phyloP scores from a whole-genome alignment of 2,797 vertebrate genomes.

The Pseudochromis fuscus region DNA sequence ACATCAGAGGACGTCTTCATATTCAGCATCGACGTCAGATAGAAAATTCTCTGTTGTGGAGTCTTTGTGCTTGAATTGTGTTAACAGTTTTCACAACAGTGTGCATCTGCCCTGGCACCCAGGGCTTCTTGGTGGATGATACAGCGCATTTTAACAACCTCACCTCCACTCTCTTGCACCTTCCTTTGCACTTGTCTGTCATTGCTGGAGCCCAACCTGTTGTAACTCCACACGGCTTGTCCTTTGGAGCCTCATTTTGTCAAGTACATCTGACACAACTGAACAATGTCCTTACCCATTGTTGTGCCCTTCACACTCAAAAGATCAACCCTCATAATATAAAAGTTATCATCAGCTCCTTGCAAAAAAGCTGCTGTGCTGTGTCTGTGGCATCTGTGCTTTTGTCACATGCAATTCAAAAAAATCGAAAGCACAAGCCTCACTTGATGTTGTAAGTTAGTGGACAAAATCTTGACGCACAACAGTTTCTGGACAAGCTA shows the following conservation, averaged over 20 bases:
- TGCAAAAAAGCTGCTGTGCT: slow-evolving; percentile 18
- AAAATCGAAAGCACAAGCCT: slow-evolving; percentile 40
- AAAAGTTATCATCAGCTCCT: slow-evolving; percentile 2
- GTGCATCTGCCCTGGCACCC: no score
- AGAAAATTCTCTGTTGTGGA: no score
- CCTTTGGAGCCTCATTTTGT: no score
- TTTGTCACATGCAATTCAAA: slow-evolving; percentile 27
- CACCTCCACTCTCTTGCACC: slow-evolving; percentile 1
- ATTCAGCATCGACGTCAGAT: no score
- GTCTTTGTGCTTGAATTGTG: no score
- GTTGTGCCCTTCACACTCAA: background rate
- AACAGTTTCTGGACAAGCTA: slow-evolving; percentile 20
- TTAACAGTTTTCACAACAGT: no score
- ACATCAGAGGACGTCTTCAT: no score
- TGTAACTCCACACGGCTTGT: no score
- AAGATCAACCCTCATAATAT: slow-evolving; percentile 14
- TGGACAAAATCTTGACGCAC: slow-evolving; percentile 42
- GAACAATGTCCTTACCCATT: background rate
- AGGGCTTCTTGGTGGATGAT: slow-evolving; percentile 14
- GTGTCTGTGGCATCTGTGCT: slow-evolving; percentile 31
- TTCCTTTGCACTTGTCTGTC: no score
- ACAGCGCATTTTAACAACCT: slow-evolving; percentile 25
- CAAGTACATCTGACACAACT: slow-evolving; percentile 21
- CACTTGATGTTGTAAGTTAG: slow-evolving; percentile 49
- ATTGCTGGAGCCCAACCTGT: no score